Evolutionary conservation across 2,888 invertebrate species (phyloP), one percentile per base, ranked within the genome.

Genomic region (Parapristionchus giblindavisi): DNA sequence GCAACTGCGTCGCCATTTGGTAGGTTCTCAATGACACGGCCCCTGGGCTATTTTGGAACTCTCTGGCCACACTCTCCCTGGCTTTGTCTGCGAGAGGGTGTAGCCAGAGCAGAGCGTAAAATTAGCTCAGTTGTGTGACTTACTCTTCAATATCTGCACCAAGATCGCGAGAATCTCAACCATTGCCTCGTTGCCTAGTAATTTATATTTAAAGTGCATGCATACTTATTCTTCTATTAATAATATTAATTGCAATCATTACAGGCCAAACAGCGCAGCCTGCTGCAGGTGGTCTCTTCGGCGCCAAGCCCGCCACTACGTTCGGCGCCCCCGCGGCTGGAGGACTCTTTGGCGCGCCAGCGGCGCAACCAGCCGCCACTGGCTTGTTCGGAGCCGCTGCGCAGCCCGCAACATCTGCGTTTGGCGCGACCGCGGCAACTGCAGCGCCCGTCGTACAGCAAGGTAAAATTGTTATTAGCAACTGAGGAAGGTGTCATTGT

Each of bases 311-410:
- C 21, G 82, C 83, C 0, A 65, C 79, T 0, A 75, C 79, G 43
- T 63, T 91, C 63, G 91, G 92, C 87, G 88, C 89, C n/a, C 77
- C 83, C 0, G 90, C 90, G 52, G 75, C 77, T 32, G 77, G 77
- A 5, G 77, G 77, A 27, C 61, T 81, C 36, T 83, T 83, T 63
- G 81, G 82, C 70, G 60, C 60, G 34, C 63, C 40, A 27, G n/a
- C 61, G 17, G 60, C 38, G 21, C 24, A n/a, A n/a, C 6, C 36
- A 4, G 11, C 61, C 38, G 81, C 81, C 70, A 77, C 58, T 48
- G 77, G 79, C 11, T 78, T 85, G 8, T 83, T 85, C 73, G 83
- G 85, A 63, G 63, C 80, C 24, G 34, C 78, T 14, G 52, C 68
- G n/a, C 51, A 65, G 24, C 48, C 73, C 21, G 65, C 52, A 36